These are phyloP conservation scores for Zoanthus sansibaricus DNA, from an alignment of 92 coral and sea anemone genomes.

Conservation along the genomic window DNA sequence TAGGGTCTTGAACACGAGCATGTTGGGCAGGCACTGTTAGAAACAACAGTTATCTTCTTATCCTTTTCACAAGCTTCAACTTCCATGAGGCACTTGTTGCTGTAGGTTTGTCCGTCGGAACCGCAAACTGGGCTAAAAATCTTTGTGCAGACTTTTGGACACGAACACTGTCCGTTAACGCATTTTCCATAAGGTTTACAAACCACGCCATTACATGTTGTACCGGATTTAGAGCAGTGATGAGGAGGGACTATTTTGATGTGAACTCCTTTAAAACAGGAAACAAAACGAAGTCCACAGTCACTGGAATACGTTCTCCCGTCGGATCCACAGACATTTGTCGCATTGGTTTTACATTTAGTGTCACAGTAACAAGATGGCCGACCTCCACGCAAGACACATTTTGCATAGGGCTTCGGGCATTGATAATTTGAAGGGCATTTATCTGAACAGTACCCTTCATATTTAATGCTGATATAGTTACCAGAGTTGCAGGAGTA, in stretches of 20 bases:
- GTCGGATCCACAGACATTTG: conserved; percentile 16
- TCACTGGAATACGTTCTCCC: background rate
- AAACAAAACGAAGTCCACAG: background rate
- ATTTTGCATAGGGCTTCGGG: background rate
- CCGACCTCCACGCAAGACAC: background rate
- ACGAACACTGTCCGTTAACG: background rate
- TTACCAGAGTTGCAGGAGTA: background rate
- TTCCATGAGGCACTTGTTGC: conserved; percentile 1
- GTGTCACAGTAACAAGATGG: background rate
- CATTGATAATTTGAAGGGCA: background rate
- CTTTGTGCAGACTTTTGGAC: background rate
- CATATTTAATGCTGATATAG: background rate
- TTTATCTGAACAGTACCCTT: background rate
- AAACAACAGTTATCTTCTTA: background rate
- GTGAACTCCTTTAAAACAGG: background rate
- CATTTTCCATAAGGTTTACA: conserved; percentile 18
- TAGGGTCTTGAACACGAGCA: conserved; percentile 13
- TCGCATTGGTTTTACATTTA: background rate
- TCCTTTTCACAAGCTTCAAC: background rate
- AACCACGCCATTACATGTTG: background rate
- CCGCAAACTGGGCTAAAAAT: conserved; percentile 22
- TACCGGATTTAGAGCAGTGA: background rate
- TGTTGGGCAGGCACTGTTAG: background rate
- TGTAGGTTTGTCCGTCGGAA: conserved; percentile 22
- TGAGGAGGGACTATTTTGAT: background rate